phyloP scores from a whole-genome alignment of 35 echinoderm and acorn worm species.

The Acanthaster planci region DNA sequence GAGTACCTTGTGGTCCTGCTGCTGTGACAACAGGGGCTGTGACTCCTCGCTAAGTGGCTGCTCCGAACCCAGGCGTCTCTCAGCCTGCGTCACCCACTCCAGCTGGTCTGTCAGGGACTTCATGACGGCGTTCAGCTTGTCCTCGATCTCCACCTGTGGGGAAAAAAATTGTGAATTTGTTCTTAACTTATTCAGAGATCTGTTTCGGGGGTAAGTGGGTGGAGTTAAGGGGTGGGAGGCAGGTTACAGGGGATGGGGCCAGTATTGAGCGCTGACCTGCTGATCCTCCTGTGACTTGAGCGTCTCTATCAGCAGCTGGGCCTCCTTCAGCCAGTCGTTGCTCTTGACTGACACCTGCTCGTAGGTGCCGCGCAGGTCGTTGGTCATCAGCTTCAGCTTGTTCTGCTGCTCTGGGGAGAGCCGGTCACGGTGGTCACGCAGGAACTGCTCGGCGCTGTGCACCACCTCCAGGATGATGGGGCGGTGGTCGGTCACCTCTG shows the following conservation, averaged over 20 bases:
- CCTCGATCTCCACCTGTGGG: constrained; percentile 67
- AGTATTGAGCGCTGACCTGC: no score
- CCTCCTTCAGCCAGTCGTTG: constrained; percentile 87
- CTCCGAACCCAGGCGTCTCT: constrained; percentile 69
- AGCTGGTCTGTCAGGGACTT: constrained; percentile 65
- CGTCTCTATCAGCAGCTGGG: constrained; percentile 70
- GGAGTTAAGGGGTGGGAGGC: no score
- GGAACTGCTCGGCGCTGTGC: constrained; percentile 92
- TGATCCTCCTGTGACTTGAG: constrained; percentile 62
- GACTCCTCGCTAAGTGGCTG: constrained; percentile 78
- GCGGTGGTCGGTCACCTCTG: constrained; percentile 75
- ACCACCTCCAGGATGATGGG: constrained; percentile 86
- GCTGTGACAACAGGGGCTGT: constrained; percentile 64
- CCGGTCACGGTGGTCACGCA: constrained; percentile 83
- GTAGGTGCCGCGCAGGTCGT: constrained; percentile 80
- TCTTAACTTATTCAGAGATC: no score
- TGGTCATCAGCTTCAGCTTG: constrained; percentile 84
- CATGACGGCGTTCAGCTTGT: constrained; percentile 47
- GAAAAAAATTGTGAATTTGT: neutral
- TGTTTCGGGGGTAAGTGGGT: no score
- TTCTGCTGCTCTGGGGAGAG: constrained; percentile 85
- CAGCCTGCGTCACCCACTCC: constrained; percentile 75
- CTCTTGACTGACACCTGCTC: constrained; percentile 81
- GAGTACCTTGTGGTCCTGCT: constrained; percentile 78
- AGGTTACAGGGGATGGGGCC: no score